phyloP scores from a whole-genome alignment of 2,797 vertebrate species.

The Alectoris magna region DNA sequence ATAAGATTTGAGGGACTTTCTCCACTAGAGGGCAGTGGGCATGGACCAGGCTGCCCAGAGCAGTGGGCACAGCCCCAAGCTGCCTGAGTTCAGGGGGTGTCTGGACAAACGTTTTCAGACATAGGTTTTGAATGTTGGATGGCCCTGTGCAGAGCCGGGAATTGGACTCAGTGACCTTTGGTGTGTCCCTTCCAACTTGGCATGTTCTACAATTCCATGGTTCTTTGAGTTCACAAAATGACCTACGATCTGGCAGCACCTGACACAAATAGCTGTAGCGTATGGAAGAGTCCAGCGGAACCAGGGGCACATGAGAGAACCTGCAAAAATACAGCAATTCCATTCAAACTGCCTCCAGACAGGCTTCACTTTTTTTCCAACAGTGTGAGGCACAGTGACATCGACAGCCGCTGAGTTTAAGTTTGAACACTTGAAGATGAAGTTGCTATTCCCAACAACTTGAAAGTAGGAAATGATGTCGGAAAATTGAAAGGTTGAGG shows the following conservation, averaged over 20 bases:
- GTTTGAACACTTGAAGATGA: too few species aligned
- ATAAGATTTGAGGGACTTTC: too few species aligned
- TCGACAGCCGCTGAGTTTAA: not conserved
- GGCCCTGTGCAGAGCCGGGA: too few species aligned
- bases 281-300: not conserved
- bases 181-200: too few species aligned
- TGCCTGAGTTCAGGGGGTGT: too few species aligned
- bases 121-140: too few species aligned
- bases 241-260: not conserved
- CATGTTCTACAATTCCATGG: too few species aligned
- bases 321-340: accelerated
- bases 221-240: not conserved
- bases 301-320: not conserved
- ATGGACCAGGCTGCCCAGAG: too few species aligned
- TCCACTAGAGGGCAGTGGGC: too few species aligned
- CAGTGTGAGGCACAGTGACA: not conserved
- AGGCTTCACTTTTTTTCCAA: not conserved
- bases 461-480: not conserved
- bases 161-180: too few species aligned
- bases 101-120: too few species aligned
- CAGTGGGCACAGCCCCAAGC: too few species aligned
- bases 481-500: not conserved
- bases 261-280: not conserved
- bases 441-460: not conserved
- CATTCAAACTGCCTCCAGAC: not conserved